These are phyloP conservation scores for Potamarius usumacintae DNA, from an alignment of 2,113 vertebrate species.

Conservation along the genomic window DNA sequence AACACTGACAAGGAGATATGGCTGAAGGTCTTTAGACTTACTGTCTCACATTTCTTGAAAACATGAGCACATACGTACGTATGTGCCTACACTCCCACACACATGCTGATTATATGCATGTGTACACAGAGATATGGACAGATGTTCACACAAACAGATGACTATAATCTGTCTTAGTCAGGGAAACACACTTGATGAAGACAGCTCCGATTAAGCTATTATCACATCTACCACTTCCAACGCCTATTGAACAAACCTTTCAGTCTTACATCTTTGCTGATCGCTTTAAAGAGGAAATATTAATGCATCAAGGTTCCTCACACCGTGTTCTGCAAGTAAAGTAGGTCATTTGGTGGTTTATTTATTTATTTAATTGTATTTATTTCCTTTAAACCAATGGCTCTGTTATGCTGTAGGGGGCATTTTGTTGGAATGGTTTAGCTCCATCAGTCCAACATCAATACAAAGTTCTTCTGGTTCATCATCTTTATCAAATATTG, in stretches of 20 bases:
- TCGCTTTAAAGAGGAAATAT: slow-evolving; percentile 12
- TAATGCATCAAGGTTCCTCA: neutral
- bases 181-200: slow-evolving; percentile 35
- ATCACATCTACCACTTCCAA: slow-evolving; percentile 20
- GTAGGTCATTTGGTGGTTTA: neutral
- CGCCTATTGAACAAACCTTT: slow-evolving; percentile 21
- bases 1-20: neutral
- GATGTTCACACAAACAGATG: neutral
- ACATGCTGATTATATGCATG: neutral
- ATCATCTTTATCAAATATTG: neutral
- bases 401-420: neutral
- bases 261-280: slow-evolving; percentile 13
- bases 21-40: neutral
- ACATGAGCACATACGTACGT: neutral
- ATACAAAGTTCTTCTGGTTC: neutral
- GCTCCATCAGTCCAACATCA: neutral
- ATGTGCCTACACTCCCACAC: neutral
- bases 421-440: neutral
- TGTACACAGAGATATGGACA: neutral
- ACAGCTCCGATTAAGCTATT: slow-evolving; percentile 38
- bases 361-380: neutral
- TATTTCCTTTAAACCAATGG: neutral
- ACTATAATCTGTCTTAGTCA: neutral
- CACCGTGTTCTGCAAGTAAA: neutral
- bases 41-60: neutral